A percentile compares a stretch with the other conserved stretches of the same genome.
Conservation (phyloP, 2,888 invertebrate species). For the Heliconius aoede region DNA sequence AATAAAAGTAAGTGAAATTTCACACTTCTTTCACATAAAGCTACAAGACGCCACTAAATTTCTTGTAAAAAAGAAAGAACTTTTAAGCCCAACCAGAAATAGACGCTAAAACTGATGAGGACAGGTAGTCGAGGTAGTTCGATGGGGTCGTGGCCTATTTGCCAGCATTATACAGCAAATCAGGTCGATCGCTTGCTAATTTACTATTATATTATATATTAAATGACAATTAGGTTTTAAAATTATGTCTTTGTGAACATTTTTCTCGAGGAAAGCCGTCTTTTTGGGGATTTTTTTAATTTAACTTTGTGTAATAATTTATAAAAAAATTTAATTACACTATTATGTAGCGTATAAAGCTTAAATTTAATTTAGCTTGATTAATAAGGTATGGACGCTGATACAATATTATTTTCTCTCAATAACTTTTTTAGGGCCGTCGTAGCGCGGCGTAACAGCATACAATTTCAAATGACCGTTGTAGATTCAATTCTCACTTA, state of each 20-base stretch:
- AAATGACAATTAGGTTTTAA: background rate
- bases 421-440: too few species aligned
- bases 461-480: too few species aligned
- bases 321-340: too few species aligned
- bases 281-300: background rate
- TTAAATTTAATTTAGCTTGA: too few species aligned
- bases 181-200: constrained; percentile 36
- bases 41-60: constrained; percentile 12
- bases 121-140: constrained; percentile 43
- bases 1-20: background rate
- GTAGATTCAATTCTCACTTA: too few species aligned
- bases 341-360: too few species aligned
- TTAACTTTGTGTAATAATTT: too few species aligned
- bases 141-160: constrained; percentile 45
- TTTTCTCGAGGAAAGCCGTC: background rate
- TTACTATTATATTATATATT: constrained; percentile 20
- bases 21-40: background rate
- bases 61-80: constrained; percentile 26
- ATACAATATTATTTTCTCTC: too few species aligned
- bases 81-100: constrained; percentile 35
- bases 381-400: too few species aligned
- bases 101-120: constrained; percentile 35
- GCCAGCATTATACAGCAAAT: constrained; percentile 43
- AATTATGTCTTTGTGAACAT: background rate
- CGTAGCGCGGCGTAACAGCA: too few species aligned